phyloP scores from a whole-genome alignment of 2,113 vertebrate genomes.

The Arvicanthis niloticus region DNA sequence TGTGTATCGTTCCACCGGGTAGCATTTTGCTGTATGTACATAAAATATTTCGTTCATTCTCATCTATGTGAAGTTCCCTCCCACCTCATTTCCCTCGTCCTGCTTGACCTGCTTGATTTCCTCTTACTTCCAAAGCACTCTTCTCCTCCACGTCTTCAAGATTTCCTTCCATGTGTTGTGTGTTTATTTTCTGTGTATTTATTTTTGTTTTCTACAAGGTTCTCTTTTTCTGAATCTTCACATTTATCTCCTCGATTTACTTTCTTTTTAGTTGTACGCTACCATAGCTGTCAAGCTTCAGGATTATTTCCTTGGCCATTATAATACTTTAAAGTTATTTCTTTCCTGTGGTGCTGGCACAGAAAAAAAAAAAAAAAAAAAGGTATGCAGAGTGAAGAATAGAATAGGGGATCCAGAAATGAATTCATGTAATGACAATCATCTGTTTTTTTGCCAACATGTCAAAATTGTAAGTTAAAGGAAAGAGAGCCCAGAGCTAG shows the following conservation, averaged over 20 bases:
- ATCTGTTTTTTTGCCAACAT: not conserved
- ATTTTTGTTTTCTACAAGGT: not conserved
- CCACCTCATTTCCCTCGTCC: not conserved
- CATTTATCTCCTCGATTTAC: too few relatives aligned
- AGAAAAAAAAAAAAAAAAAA: not conserved
- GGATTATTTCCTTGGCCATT: not conserved
- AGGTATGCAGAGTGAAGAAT: too few relatives aligned
- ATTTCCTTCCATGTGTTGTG: not conserved
- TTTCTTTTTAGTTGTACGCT: not conserved
- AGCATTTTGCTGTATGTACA: not conserved
- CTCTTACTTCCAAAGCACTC: not conserved
- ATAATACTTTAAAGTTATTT: not conserved
- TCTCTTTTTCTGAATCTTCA: not conserved
- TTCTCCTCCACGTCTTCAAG: not conserved
- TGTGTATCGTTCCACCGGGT: not conserved
- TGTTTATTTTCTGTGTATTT: not conserved
- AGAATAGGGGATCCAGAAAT: not conserved
- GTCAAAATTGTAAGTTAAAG: not conserved
- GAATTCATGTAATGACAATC: not conserved
- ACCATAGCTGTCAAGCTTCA: not conserved
- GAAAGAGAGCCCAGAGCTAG: not conserved
- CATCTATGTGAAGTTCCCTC: not conserved
- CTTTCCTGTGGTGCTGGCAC: not conserved
- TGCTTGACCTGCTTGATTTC: not conserved
- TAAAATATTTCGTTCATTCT: not conserved